Evolutionary conservation across 2,888 invertebrate species (phyloP).

Genomic region (Epinotia brunnichana): DNA sequence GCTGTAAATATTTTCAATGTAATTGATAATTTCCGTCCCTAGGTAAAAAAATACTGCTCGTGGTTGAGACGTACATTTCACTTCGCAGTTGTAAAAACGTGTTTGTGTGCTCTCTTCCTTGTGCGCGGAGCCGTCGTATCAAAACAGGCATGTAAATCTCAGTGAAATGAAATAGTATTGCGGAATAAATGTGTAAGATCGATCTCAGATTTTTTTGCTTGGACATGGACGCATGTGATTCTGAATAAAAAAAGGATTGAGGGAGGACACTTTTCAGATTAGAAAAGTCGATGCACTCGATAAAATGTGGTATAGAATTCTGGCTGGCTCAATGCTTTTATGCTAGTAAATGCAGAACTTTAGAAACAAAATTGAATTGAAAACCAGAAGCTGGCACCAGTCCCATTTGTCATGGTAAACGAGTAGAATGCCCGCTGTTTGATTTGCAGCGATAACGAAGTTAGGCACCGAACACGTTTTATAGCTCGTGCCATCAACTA

Average conservation of each 20-base stretch:
- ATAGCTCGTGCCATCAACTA: background rate
- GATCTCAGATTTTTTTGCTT: too few relatives aligned
- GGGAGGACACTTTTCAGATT: conserved; percentile 22
- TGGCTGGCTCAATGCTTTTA: conserved; percentile 31
- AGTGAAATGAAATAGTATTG: background rate
- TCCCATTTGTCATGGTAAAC: conserved; percentile 35
- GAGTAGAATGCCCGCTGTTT: conserved; percentile 33
- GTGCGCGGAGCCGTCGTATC: too few relatives aligned
- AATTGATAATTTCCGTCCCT: background rate
- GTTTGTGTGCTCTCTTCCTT: too few relatives aligned
- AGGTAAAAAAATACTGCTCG: background rate
- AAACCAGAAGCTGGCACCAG: conserved; percentile 34
- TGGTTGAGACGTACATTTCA: background rate
- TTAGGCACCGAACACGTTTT: conserved; percentile 11
- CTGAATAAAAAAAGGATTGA: background rate
- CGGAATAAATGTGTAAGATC: background rate
- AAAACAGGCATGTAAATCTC: too few relatives aligned
- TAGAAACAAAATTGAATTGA: conserved; percentile 36
- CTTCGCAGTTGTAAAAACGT: background rate
- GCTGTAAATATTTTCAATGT: too few relatives aligned
- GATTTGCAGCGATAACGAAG: conserved; percentile 32
- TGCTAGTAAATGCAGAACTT: conserved; percentile 33
- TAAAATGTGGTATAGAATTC: conserved; percentile 26
- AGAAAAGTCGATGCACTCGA: conserved; percentile 27
- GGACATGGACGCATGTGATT: background rate